Conservation (phyloP, 2,888 invertebrate genomes). For the Heliconius sara region DNA sequence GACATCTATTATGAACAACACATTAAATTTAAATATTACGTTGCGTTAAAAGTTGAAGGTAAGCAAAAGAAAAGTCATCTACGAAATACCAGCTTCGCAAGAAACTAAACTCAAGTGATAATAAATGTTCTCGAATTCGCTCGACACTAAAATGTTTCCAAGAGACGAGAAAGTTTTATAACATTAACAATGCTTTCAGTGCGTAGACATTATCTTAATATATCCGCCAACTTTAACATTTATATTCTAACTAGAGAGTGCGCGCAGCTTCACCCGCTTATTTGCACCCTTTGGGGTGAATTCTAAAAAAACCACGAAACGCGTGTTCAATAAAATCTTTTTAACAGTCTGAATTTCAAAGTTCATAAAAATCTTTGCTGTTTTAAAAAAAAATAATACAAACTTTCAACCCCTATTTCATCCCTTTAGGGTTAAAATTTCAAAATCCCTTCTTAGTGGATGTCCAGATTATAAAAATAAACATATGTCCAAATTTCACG, state of each 20-base stretch:
- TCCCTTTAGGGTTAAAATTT: too few relatives aligned
- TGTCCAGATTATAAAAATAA: too few relatives aligned
- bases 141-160: constrained; percentile 21
- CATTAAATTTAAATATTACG: background rate
- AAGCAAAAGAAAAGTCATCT: background rate
- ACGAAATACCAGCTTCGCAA: background rate
- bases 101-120: constrained; percentile 16
- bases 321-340: too few relatives aligned
- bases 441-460: too few relatives aligned
- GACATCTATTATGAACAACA: background rate
- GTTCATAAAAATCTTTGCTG: too few relatives aligned
- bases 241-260: background rate
- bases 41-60: background rate
- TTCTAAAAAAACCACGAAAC: too few relatives aligned
- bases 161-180: constrained; percentile 24
- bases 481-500: too few relatives aligned
- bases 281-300: too few relatives aligned
- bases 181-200: constrained; percentile 23
- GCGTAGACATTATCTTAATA: constrained; percentile 21
- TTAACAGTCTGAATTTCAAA: too few relatives aligned
- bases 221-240: constrained; percentile 15
- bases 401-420: too few relatives aligned
- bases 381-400: too few relatives aligned
- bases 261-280: too few relatives aligned
- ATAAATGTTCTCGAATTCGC: constrained; percentile 12